Conservation (phyloP, 2,797 vertebrate species). For the Pseudochaenichthys georgianus region DNA sequence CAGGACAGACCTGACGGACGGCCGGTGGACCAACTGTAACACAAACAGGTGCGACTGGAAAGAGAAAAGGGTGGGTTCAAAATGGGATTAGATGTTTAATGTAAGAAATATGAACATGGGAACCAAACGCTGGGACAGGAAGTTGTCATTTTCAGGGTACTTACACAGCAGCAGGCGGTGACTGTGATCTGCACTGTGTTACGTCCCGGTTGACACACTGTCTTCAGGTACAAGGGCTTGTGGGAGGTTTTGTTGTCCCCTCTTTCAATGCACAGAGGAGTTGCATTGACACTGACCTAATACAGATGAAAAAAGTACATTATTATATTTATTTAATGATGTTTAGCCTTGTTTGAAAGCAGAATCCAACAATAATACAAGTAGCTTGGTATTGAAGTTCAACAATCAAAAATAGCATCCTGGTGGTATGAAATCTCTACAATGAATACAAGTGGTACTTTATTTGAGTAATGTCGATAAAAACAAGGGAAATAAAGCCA, state of each 20-base stretch:
- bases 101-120: neutral
- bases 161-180: slow-evolving; percentile 96
- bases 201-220: slow-evolving; percentile 95
- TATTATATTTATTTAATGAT: neutral
- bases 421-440: neutral
- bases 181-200: slow-evolving; percentile 99
- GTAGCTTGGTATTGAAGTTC: neutral
- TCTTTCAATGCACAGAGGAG: slow-evolving; percentile 92
- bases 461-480: neutral
- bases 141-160: slow-evolving; percentile 60
- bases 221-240: slow-evolving; percentile 96
- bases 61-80: neutral
- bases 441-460: neutral
- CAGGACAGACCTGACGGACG: slow-evolving; percentile 93
- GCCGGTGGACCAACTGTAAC: slow-evolving; percentile 94
- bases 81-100: neutral
- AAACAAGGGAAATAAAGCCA: neutral
- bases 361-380: neutral
- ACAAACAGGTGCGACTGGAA: slow-evolving; percentile 95
- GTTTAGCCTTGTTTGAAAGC: neutral
- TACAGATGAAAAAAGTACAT: neutral
- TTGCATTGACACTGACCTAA: slow-evolving; percentile 94
- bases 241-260: slow-evolving; percentile 98
- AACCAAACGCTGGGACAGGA: neutral
- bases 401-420: neutral